Evolutionary conservation across 1,140 invertebrate genomes (phyloP).

Genomic region (Aporrectodea caliginosa): DNA sequence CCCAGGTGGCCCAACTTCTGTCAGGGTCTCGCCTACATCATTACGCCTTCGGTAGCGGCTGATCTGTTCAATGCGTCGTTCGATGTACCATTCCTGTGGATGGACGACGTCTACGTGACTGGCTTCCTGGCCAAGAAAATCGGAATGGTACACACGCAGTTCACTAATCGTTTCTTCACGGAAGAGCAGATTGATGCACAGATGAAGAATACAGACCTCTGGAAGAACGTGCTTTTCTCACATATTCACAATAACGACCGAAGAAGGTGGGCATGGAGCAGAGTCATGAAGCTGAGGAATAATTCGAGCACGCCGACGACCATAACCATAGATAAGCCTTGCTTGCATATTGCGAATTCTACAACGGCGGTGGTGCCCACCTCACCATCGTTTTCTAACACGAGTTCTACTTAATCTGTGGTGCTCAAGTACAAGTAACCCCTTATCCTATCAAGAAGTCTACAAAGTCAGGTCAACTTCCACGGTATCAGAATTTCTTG

Average conservation of each 20-base stretch:
- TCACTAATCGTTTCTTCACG: background rate
- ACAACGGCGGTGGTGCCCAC: no score
- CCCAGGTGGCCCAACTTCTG: constrained; percentile 37
- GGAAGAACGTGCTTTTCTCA: background rate
- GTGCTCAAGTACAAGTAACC: no score
- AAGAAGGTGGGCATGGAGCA: background rate
- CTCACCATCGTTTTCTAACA: no score
- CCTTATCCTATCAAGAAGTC: no score
- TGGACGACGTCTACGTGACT: background rate
- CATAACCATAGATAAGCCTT: background rate
- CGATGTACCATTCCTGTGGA: background rate
- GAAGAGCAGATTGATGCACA: background rate
- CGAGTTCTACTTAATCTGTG: no score
- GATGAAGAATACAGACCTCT: background rate
- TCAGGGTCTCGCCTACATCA: background rate
- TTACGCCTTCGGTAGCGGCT: background rate
- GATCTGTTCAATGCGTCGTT: background rate
- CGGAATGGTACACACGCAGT: constrained; percentile 33
- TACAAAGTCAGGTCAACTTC: no score
- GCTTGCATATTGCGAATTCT: background rate
- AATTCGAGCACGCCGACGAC: no score
- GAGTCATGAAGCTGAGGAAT: no score
- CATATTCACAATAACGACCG: background rate
- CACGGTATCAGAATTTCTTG: no score
- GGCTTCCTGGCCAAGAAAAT: constrained; percentile 49